These are phyloP conservation scores for Paracanthobrama guichenoti DNA, from an alignment of 2,113 vertebrate species.

Conservation along the genomic window DNA sequence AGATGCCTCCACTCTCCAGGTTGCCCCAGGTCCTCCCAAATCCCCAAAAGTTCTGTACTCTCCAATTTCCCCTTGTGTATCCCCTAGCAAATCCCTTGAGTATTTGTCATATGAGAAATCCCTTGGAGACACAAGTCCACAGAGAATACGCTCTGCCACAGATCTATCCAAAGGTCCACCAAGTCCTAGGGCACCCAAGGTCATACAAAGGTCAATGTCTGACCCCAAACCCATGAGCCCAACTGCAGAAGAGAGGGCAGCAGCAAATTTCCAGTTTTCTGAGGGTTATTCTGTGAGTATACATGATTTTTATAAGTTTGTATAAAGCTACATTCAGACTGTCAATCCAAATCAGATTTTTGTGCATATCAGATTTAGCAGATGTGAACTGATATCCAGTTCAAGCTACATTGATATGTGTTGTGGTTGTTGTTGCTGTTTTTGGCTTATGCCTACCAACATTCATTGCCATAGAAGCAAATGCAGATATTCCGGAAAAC, in stretches of 20 bases:
- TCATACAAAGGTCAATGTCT: slow-evolving; percentile 94
- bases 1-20: slow-evolving; percentile 84
- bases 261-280: slow-evolving; percentile 86
- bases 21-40: slow-evolving; percentile 87
- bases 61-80: slow-evolving; percentile 91
- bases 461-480: too few species aligned
- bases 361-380: too few species aligned
- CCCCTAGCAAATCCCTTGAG: slow-evolving; percentile 93
- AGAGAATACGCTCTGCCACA: slow-evolving; percentile 82
- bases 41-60: slow-evolving; percentile 97
- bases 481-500: too few species aligned
- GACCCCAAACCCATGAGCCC: slow-evolving; percentile 97
- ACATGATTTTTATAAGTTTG: neutral
- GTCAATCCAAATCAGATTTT: too few species aligned
- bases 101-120: slow-evolving; percentile 97
- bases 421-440: too few species aligned
- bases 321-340: neutral
- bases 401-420: too few species aligned
- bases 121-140: slow-evolving; percentile 87
- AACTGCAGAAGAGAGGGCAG: slow-evolving; percentile 89
- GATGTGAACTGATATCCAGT: too few species aligned
- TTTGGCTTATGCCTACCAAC: too few species aligned
- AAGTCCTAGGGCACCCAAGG: slow-evolving; percentile 88
- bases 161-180: slow-evolving; percentile 83
- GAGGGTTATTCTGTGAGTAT: slow-evolving; percentile 89